A percentile compares a stretch with the other conserved stretches of the same genome.
These are phyloP conservation scores for Catamblyrhynchus diadema DNA, from an alignment of 2,797 vertebrate genomes.

Conservation along the genomic window DNA sequence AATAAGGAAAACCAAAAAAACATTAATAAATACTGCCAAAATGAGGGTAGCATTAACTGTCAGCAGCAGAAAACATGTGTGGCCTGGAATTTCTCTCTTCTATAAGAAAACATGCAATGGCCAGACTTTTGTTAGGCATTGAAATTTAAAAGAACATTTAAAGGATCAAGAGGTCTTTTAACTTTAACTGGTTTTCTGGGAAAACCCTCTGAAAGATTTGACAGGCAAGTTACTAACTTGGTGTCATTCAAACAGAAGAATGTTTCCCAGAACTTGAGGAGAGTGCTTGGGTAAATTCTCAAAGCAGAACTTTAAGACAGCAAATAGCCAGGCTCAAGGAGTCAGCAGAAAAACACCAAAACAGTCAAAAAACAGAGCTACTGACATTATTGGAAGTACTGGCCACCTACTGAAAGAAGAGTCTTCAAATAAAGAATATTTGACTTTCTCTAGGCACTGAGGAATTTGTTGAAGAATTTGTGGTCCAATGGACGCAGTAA, in stretches of 20 bases:
- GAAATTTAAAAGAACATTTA: not conserved
- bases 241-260: not conserved
- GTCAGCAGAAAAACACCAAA: not conserved
- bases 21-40: not conserved
- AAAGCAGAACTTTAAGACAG: not conserved
- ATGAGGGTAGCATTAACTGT: not conserved
- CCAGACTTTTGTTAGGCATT: not conserved
- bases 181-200: not conserved
- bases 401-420: not conserved
- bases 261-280: not conserved
- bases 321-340: not conserved
- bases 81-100: not conserved
- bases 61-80: not conserved
- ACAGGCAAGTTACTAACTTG: not conserved
- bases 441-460: not conserved
- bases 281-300: not conserved
- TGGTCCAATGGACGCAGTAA: not conserved
- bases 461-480: not conserved
- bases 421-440: not conserved
- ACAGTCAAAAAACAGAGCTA: not conserved
- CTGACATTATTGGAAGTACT: not conserved
- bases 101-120: not conserved
- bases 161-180: not conserved
- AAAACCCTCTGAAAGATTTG: not conserved
- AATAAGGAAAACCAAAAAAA: not conserved